These are phyloP conservation scores for Brachyrhaphis roseni DNA, from an alignment of 2,797 vertebrate genomes.

Conservation along the genomic window DNA sequence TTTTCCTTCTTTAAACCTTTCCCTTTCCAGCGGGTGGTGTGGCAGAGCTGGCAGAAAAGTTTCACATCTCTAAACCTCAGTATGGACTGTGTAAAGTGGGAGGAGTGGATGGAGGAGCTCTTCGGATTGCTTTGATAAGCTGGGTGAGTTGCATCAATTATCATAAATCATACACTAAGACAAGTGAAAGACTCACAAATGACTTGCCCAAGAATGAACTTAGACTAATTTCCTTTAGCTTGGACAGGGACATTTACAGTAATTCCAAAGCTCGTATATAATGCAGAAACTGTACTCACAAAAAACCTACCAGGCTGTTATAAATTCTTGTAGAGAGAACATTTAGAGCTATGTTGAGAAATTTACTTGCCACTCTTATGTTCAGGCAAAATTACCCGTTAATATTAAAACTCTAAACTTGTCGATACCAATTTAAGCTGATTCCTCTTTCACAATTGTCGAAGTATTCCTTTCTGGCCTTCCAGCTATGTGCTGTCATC, in stretches of 20 bases:
- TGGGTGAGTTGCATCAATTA: constrained; percentile 76
- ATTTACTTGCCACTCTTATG: not conserved
- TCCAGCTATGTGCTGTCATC: no score
- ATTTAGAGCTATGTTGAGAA: not conserved
- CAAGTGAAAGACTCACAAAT: constrained; percentile 12
- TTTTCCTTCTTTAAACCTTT: not conserved
- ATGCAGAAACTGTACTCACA: not conserved
- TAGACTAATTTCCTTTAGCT: not conserved
- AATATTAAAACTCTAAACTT: not conserved
- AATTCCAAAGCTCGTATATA: not conserved
- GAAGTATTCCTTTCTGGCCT: no score
- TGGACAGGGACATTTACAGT: not conserved
- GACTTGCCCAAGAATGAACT: constrained; percentile 2
- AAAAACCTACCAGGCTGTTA: not conserved
- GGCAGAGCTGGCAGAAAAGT: constrained; percentile 78
- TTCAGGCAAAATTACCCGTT: not conserved
- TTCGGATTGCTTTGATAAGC: constrained; percentile 77
- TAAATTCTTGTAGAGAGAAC: not conserved
- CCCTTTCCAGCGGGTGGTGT: constrained; percentile 77
- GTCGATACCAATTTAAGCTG: no score
- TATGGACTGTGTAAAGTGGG: constrained; percentile 82
- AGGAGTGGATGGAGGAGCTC: constrained; percentile 63
- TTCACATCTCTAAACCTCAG: constrained; percentile 76
- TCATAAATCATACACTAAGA: constrained; percentile 20
- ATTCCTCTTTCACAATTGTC: no score